Conservation (phyloP, 2,888 invertebrate species). For the Latrodectus hesperus region DNA sequence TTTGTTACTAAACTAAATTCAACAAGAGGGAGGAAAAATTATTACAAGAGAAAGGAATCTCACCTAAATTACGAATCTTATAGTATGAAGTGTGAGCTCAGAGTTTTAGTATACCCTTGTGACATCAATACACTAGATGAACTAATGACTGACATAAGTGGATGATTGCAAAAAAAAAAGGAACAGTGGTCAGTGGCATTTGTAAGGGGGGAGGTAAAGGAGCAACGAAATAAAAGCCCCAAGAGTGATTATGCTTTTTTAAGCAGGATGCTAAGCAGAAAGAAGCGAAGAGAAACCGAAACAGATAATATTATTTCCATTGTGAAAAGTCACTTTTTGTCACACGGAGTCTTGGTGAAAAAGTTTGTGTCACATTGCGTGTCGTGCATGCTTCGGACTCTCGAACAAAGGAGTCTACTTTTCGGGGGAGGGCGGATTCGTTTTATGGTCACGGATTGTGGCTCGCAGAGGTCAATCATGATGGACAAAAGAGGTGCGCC, state of each 20-base stretch:
- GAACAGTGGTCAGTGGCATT: constrained; percentile 33
- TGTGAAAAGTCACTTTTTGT: constrained; percentile 25
- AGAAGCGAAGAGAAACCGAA: constrained; percentile 12
- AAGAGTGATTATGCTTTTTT: constrained; percentile 37
- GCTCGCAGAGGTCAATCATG: constrained; percentile 47
- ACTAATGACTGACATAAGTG: background rate
- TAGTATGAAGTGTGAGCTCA: background rate
- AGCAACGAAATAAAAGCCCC: constrained; percentile 16
- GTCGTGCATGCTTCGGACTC: constrained; percentile 53
- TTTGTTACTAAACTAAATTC: background rate
- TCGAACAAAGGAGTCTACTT: constrained; percentile 50
- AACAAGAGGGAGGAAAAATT: background rate
- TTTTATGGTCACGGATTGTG: constrained; percentile 29
- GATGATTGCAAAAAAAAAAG: constrained; percentile 4
- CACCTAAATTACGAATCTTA: background rate
- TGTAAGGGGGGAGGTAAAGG: background rate
- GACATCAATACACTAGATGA: background rate
- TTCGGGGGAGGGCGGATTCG: constrained; percentile 27
- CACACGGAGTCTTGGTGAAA: constrained; percentile 20
- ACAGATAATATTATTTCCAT: constrained; percentile 33
- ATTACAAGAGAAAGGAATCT: background rate
- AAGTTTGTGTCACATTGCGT: constrained; percentile 42
- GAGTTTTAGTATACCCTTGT: too few relatives aligned
- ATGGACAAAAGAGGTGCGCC: constrained; percentile 7
- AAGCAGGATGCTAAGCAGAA: constrained; percentile 53